Evolutionary conservation across 30 jellyfish, hydroid and myxozoan genomes (phyloP), one percentile per base, ranked within the genome.

Genomic region (Clytia hemisphaerica): DNA sequence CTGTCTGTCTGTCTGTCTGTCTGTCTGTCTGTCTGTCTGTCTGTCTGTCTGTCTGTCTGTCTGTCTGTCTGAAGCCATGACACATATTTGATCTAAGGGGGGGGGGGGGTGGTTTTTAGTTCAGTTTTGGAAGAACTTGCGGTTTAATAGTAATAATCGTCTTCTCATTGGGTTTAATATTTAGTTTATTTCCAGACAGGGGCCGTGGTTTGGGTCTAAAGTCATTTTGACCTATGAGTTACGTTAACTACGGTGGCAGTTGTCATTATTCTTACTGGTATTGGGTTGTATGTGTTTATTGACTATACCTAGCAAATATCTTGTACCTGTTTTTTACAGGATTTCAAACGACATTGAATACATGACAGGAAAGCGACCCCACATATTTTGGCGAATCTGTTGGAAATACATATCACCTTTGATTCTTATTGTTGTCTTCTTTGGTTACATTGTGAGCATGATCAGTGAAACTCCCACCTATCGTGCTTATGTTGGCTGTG

Each of bases 351-450:
- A 89, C 44, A 89, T 89, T 38, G 98, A 89, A 46, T 89, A 80
- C 82, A 89, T 89, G 98, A 71, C 95, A 15, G 98, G 98, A n/a
- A 80, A 76, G 31, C 46, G 98, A 44, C 98, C 98, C 24, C 67
- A 57, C 50, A 19, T 35, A 60, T 80, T 79, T 73, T 82, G 93
- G 92, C 33, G 67, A 2, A 72, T 89, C 18, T 89, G 98, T 53
- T 89, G 98, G 98, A 89, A 89, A 55, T 89, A 89, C 80, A 74
- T 89, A 32, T 89, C 98, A 7, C 98, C 98, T 1, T 2, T 67
- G 4, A 88, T 72, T 40, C 82, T 89, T 89, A 3, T 74, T 7
- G 48, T 81, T 57, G 93, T 89, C 2, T 89, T 89, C 46, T 49
- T 89, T 22, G 77, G 93, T 15, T 73, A 86, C 72, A 79, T 89